phyloP scores from a whole-genome alignment of 2,797 vertebrate genomes.

The Chloroceryle amazona region DNA sequence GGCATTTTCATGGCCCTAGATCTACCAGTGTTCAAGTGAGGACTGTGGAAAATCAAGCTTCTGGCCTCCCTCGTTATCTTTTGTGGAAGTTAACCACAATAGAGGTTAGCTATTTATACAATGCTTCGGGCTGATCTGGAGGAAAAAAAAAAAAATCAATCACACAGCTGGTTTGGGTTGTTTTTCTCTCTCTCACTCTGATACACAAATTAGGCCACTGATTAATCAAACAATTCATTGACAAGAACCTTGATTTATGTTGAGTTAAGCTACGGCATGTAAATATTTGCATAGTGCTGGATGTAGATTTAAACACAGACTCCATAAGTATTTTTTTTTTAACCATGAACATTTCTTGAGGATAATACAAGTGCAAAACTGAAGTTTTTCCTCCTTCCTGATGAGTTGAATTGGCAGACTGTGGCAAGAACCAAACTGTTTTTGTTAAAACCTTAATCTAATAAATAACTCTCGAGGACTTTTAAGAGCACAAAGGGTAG shows the following conservation, averaged over 20 bases:
- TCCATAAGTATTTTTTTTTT: background rate
- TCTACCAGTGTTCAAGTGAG: background rate
- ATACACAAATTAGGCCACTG: constrained; percentile 39
- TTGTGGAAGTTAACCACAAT: constrained; percentile 14
- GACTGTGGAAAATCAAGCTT: background rate
- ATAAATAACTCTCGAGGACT: background rate
- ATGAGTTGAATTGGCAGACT: background rate
- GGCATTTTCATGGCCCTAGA: background rate
- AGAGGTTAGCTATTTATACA: constrained; percentile 17
- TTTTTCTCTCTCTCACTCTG: constrained; percentile 20
- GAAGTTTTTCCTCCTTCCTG: constrained; percentile 19
- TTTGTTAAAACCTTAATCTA: constrained; percentile 12
- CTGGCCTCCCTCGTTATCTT: constrained; percentile 9
- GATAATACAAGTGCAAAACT: constrained; percentile 8
- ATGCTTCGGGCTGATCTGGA: background rate
- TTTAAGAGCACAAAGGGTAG: background rate
- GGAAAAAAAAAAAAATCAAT: background rate
- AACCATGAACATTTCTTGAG: constrained; percentile 5
- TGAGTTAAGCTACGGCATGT: background rate
- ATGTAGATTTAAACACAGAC: constrained; percentile 21
- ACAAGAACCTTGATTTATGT: constrained; percentile 46
- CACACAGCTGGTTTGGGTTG: constrained; percentile 15
- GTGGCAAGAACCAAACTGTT: background rate
- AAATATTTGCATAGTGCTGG: constrained; percentile 52
- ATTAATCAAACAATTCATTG: constrained; percentile 63